Base-by-base conservation (phyloP, 1,140 invertebrate species). In the Drosophila littoralis region DNA sequence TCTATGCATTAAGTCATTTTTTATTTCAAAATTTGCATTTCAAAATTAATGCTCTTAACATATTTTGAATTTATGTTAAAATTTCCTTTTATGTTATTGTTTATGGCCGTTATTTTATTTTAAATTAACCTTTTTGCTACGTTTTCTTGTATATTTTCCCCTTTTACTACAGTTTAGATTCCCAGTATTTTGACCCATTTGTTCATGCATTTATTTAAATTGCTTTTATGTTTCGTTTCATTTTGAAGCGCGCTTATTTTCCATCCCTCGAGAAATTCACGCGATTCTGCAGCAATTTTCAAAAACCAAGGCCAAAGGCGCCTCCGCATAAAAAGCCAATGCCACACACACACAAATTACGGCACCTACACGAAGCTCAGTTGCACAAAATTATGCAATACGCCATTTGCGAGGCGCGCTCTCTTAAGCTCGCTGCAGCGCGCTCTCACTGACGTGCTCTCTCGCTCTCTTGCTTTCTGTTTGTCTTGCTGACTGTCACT, bases 321-420 rank as follows among this genome's bases (percentile, higher is more conserved):
- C 33, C 58, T 50, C 40, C 42, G 57, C 69, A 59, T 55, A 69
- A 72, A 61, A 72, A 75, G 51, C 70, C 75, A 82, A 75, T 84
- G 77, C 71, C 75, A 72, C 72, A 40, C 7, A 75, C 12, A 54
- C 6, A 38, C 28, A 59, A 9, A 50, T 58, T 57, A 22, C 13
- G 48, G 48, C 61, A 69, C 76, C 52, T 72, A 68, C 75, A 50
- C 58, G 58, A 65, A 46, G 15, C 40, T 46, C 65, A 58, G 28
- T 72, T 90, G 82, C 75, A 81, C 73, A 76, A 76, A 90, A 86
- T 90, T 90, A 91, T 90, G 86, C 86, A 90, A 91, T 77, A 88
- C 54, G 50, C 57, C 22, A 71, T 72, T 64, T 66, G 61, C 42
- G 57, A 70, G 45, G 45, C 17, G 33, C 46, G 32, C 75, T 79